Evolutionary conservation across 1,140 invertebrate species (phyloP), one percentile per base, ranked within the genome.

Genomic region (Danaus plexippus): DNA sequence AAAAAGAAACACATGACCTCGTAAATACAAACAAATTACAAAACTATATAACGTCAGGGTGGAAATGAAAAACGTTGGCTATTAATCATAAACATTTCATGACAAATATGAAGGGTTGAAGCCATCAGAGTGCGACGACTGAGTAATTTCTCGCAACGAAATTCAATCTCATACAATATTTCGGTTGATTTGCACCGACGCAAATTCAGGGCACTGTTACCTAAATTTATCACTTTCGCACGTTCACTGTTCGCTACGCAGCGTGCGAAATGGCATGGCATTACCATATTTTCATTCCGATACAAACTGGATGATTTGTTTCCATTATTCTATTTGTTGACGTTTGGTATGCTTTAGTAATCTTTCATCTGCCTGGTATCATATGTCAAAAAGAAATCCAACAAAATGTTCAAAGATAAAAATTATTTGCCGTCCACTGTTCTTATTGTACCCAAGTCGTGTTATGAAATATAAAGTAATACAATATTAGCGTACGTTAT

Each of bases 81-180:
- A 59, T 60, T 50, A 60, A 54, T 60, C 58, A 60, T 8, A 52
- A 42, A 46, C 43, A 47, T 52, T 54, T 60, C 32, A 49, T 49
- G 58, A 55, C 58, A 60, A 55, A 55, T 60, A 60, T 60, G 45
- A 53, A 55, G 56, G 52, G 56, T 59, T 57, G 53, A n/a, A 54
- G 43, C 41, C 53, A 52, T 59, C 54, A 63, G 18, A 43, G 52
- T 61, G 53, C 57, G 61, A 63, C 64, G 62, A 61, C 58, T 61
- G 66, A 69, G 70, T 73, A 77, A 67, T 75, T 75, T 75, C 70
- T 72, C 61, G 55, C 61, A 61, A 53, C 66, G 57, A 66, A 71
- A 71, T 80, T 73, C 75, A 80, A 80, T 78, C 71, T 73, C 67
- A 59, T 73, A 67, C 70, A 80, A 83, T 79, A 78, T 80, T 73